A percentile compares a stretch with the other conserved stretches of the same genome.
These are phyloP conservation scores for Hemibates koningsi DNA, from an alignment of 2,113 vertebrate genomes.

Conservation along the genomic window DNA sequence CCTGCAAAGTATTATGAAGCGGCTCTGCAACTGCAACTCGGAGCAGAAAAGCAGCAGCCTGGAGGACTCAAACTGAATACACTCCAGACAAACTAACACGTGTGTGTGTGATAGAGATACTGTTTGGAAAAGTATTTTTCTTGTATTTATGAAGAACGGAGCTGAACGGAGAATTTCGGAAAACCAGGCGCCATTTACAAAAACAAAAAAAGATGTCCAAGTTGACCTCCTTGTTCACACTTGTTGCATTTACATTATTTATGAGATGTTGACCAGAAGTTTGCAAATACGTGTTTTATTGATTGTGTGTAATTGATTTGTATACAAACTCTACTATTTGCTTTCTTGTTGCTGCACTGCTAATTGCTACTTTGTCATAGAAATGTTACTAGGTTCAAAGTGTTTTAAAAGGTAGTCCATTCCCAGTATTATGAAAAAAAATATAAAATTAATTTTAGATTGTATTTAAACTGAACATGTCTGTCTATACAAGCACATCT, in stretches of 20 bases:
- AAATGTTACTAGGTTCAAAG: constrained; percentile 64
- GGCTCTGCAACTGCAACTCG: constrained; percentile 75
- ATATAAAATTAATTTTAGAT: constrained; percentile 70
- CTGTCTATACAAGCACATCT: constrained; percentile 55
- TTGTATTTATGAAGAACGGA: constrained; percentile 48
- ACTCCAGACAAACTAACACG: constrained; percentile 25
- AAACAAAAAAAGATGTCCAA: not conserved
- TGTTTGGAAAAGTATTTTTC: constrained; percentile 16
- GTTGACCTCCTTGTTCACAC: not conserved
- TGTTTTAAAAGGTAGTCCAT: constrained; percentile 67
- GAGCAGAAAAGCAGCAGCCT: constrained; percentile 74
- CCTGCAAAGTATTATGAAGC: constrained; percentile 87
- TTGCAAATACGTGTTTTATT: constrained; percentile 51
- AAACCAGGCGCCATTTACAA: not conserved
- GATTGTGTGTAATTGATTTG: constrained; percentile 64
- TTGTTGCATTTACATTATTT: constrained; percentile 64
- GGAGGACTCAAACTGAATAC: constrained; percentile 87
- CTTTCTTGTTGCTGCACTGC: constrained; percentile 36
- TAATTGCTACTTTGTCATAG: constrained; percentile 61
- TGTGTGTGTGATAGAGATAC: not conserved
- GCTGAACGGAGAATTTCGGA: not conserved
- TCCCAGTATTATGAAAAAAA: constrained; percentile 56
- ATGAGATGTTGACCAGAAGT: constrained; percentile 51
- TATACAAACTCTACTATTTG: constrained; percentile 43
- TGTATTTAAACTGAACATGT: constrained; percentile 73